phyloP scores from a whole-genome alignment of 2,797 vertebrate genomes.

The Loriculus beryllinus region DNA sequence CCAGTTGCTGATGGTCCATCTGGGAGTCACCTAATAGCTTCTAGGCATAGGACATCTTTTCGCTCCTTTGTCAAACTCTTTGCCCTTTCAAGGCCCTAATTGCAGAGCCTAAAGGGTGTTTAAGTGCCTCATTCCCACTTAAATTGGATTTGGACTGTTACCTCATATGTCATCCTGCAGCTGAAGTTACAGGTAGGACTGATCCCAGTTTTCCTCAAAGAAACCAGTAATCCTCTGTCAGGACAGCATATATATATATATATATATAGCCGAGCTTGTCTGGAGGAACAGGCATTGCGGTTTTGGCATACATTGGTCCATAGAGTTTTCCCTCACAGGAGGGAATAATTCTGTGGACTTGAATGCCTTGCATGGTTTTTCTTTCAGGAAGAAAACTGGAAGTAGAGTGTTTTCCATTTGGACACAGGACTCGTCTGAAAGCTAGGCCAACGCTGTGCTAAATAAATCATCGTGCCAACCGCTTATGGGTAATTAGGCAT shows the following conservation, averaged over 20 bases:
- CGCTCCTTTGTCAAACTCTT: background rate
- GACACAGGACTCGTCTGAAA: constrained; percentile 51
- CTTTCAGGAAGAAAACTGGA: constrained; percentile 1
- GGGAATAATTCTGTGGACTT: background rate
- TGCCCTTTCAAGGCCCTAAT: background rate
- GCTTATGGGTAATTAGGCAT: constrained; percentile 73
- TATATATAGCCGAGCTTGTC: background rate
- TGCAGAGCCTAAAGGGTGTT: background rate
- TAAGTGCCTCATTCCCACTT: background rate
- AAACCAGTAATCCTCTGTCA: background rate
- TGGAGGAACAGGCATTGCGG: background rate
- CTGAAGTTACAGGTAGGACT: background rate
- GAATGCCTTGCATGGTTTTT: background rate
- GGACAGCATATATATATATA: background rate
- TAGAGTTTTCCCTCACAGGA: background rate
- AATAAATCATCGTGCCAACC: constrained; percentile 67
- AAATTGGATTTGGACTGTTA: background rate
- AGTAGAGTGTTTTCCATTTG: constrained; percentile 53
- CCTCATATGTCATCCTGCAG: background rate
- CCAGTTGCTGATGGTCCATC: background rate
- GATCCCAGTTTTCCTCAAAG: background rate
- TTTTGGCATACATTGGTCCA: background rate
- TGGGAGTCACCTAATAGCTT: background rate
- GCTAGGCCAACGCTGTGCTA: constrained; percentile 63
- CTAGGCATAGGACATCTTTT: accelerated